Base-by-base conservation (phyloP, 2,888 invertebrate genomes). In the Steromphala cineraria region DNA sequence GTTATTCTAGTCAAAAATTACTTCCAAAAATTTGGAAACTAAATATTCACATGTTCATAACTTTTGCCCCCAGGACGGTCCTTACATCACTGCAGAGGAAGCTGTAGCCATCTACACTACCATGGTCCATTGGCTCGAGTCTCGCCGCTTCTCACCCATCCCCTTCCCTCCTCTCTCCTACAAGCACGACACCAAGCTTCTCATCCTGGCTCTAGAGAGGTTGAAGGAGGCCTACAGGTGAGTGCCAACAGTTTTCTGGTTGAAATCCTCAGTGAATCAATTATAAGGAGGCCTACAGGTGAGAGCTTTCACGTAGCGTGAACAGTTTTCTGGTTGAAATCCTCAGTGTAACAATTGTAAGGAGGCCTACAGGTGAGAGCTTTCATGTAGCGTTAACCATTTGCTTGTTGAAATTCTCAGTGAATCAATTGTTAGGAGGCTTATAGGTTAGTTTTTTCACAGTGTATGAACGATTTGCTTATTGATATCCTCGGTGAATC, bases 71-170 rank as follows among this genome's bases (percentile, higher is more conserved):
- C 89, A 96, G 95, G 99, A 99, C 93, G 99, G 99, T 77, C 99
- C 99, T 0, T 99, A 99, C 94, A 98, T 99, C 90, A 98, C 98
- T 0, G 99, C 99, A 0, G 99, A 99, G 94, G 99, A 99, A 95
- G 99, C 99, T 24, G 99, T 99, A 17, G 99, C 99, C 46, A 99
- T 99, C 92, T 99, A 99, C 94, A 99, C 99, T 0, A 99, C 99
- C 0, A 99, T 99, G 1, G 99, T 99, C 0, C 99, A 99, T 94
- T 99, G 99, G 99, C 95, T 99, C 85, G 99, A 99, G 93, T 99
- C 98, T 0, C 95, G 99, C 74, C 95, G 99, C 86, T 99, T 99
- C 94, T 99, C 99, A 0, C 99, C 99, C 0, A 99, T 99, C 89
- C 99, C 99, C 0, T 99, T 99, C 94, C 99, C 99, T 2, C 99